These are phyloP conservation scores for Danaus plexippus DNA, from an alignment of 1,140 invertebrate species.

Conservation along the genomic window DNA sequence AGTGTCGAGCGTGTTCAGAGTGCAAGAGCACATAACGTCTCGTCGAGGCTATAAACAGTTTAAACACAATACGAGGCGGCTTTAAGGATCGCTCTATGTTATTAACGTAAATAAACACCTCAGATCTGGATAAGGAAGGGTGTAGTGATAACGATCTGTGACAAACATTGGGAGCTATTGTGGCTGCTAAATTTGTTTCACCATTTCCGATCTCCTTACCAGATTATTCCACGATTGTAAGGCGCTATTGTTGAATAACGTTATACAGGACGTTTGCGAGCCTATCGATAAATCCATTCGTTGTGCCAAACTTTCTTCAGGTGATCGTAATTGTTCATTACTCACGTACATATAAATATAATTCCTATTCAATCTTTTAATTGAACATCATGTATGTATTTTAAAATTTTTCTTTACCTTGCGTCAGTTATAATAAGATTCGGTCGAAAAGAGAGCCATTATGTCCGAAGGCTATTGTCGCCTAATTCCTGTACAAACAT, in stretches of 20 bases:
- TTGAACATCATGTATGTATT: constrained; percentile 21
- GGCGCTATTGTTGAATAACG: constrained; percentile 41
- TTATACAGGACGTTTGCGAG: constrained; percentile 8
- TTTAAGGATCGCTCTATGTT: constrained; percentile 20
- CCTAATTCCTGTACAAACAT: constrained; percentile 53
- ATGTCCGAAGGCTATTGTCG: constrained; percentile 44
- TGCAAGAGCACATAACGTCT: no score
- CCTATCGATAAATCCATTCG: background rate
- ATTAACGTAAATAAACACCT: constrained; percentile 50
- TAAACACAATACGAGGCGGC: constrained; percentile 4
- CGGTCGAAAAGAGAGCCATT: constrained; percentile 46
- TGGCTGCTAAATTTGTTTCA: constrained; percentile 64
- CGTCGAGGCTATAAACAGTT: background rate
- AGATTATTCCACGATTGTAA: constrained; percentile 60
- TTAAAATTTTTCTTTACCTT: background rate
- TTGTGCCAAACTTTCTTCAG: no score
- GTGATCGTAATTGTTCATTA: no score
- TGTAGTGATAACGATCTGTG: constrained; percentile 55
- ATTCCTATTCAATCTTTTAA: constrained; percentile 10
- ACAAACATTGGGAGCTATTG: constrained; percentile 61
- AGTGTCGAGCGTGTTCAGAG: background rate
- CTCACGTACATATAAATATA: no score
- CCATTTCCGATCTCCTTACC: constrained; percentile 56
- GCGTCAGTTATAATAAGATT: constrained; percentile 61
- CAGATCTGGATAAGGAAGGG: constrained; percentile 45